These are phyloP conservation scores for Drosophila ohnishii DNA, from an alignment of 1,140 invertebrate genomes.

Conservation along the genomic window DNA sequence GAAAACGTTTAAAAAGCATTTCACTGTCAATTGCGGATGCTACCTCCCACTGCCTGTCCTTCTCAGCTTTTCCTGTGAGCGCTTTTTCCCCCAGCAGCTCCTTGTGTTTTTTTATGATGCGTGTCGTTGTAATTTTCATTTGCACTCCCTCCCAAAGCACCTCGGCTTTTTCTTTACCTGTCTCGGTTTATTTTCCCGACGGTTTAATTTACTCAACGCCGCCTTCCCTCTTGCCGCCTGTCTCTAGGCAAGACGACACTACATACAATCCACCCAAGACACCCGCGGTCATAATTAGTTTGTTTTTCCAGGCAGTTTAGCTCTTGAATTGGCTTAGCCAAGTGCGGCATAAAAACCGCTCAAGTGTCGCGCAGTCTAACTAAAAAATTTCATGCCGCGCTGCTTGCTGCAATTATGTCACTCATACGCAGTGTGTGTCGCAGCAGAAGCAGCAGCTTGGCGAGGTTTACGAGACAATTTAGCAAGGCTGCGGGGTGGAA, in stretches of 20 bases:
- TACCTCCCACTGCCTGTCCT: conserved; percentile 20
- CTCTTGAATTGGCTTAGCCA: conserved; percentile 64
- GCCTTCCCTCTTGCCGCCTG: conserved; percentile 1
- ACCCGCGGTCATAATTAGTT: conserved; percentile 79
- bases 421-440: conserved; percentile 50
- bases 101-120: conserved; percentile 51
- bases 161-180: conserved; percentile 39
- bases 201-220: conserved; percentile 74
- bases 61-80: conserved; percentile 25
- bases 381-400: conserved; percentile 30
- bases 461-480: conserved; percentile 19
- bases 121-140: conserved; percentile 62
- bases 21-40: conserved; percentile 73
- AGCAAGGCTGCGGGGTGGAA: neutral
- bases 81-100: conserved; percentile 15
- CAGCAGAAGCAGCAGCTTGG: conserved; percentile 11
- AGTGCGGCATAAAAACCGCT: conserved; percentile 51
- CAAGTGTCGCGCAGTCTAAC: conserved; percentile 43
- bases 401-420: conserved; percentile 64
- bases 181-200: conserved; percentile 61
- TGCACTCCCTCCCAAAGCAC: conserved; percentile 15
- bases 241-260: conserved; percentile 2
- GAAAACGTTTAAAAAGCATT: conserved; percentile 71
- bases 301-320: conserved; percentile 79
- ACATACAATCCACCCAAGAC: conserved; percentile 36